A percentile compares a stretch with the other conserved stretches of the same genome.
Conservation (phyloP, 2,113 vertebrate species). For the Macrotus californicus region DNA sequence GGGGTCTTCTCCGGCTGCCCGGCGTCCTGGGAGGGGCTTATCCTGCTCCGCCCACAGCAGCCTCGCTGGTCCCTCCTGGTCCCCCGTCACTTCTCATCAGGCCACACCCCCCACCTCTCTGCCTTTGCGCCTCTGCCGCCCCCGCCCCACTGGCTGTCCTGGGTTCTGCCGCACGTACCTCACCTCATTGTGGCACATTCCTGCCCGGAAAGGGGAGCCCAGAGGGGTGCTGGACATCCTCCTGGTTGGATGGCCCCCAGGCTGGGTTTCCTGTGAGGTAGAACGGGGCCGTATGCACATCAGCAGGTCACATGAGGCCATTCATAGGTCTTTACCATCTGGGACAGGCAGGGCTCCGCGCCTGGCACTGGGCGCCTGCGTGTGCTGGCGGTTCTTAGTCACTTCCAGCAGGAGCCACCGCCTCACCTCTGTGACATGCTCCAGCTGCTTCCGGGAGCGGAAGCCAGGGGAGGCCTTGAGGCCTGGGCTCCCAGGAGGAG, state of each 20-base stretch:
- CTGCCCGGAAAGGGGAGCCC: fast-evolving
- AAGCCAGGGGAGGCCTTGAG: neutral
- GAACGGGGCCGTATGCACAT: neutral
- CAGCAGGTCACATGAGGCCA: neutral
- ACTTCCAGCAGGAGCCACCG: fast-evolving
- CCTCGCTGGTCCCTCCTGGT: neutral
- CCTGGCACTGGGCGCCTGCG: neutral
- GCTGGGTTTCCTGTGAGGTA: neutral
- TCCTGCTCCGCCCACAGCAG: neutral
- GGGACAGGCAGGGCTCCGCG: neutral
- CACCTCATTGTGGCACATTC: fast-evolving
- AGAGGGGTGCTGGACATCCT: fast-evolving
- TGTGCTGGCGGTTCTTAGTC: too few relatives aligned
- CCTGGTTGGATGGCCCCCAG: neutral
- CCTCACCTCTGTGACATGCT: neutral
- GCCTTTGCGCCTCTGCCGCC: fast-evolving
- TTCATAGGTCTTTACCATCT: neutral
- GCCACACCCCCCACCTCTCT: too few relatives aligned
- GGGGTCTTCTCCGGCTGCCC: neutral
- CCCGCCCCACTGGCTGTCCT: fast-evolving
- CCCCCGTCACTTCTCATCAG: too few relatives aligned
- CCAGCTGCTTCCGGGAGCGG: neutral
- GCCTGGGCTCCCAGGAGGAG: neutral
- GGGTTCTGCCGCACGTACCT: neutral
- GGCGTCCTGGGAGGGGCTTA: neutral